Evolutionary conservation across 2,113 vertebrate genomes (phyloP), one percentile per base, ranked within the genome.

Genomic region (Xyliphius kryptos): DNA sequence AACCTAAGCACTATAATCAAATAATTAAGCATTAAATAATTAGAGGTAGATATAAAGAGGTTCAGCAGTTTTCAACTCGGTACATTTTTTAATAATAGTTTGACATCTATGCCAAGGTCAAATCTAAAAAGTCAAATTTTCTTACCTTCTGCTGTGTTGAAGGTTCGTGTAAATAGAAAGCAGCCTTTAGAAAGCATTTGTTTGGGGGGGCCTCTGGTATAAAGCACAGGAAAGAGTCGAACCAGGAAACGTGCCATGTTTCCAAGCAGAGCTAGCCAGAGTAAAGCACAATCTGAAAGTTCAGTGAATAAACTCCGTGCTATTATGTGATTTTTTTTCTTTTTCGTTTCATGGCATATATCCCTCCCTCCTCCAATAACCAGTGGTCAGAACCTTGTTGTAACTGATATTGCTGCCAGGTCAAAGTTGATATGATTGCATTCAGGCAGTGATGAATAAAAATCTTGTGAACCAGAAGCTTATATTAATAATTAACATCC

Each of bases 201-300:
- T 46, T 2, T 67, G 1, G 60, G 65, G 50, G 58, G 15, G 0
- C 65, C 52, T 14, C 21, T 72, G 5, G 56, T 76, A 36, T 73
- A 77, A 67, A 78, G 41, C 1, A 70, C 17, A 5, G 14, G 22
- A 19, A 74, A 61, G 26, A 85, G 46, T 20, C 86, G 79, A 41
- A 56, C 13, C 3, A 81, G 50, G 17, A 80, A 56, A 20, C 82
- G 83, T 43, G 86, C 85, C 86, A 89, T 87, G 17, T 44, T 66
- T 44, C 16, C 59, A 15, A 53, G 54, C 56, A 56, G 41, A 52
- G 26, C 13, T 56, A 13, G 15, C 47, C 56, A 48, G 51, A 49
- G 43, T 12, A 16, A 21, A 47, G 41, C 19, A 11, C 20, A 60
- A 61, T n/a, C 46, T 8, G 26, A 51, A 46, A n/a, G 12, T 46